These are phyloP conservation scores for Polydrusus cervinus DNA, from an alignment of 2,888 invertebrate species.

Conservation along the genomic window DNA sequence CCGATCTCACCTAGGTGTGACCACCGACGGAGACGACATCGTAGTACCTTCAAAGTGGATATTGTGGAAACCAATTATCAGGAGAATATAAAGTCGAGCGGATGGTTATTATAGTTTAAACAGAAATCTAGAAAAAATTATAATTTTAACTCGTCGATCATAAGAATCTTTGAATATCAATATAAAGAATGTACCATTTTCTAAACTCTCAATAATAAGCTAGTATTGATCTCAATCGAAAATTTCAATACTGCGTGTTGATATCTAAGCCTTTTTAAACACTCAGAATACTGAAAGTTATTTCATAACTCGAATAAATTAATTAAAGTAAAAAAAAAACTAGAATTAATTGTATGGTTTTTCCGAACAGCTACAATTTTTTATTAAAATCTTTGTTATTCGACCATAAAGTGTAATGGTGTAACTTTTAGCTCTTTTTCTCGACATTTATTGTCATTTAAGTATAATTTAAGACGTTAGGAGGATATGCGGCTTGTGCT, in stretches of 20 bases:
- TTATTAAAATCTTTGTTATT: not conserved
- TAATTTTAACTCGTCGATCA: too few relatives aligned
- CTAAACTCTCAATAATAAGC: too few relatives aligned
- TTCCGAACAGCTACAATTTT: not conserved
- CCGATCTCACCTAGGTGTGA: conserved; percentile 16
- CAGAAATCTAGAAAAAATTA: too few relatives aligned
- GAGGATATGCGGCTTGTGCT: not conserved
- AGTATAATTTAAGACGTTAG: not conserved
- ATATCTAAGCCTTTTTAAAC: too few relatives aligned
- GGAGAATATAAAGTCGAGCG: not conserved
- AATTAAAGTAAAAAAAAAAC: conserved; percentile 1
- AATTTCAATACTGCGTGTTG: too few relatives aligned
- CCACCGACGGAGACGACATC: not conserved
- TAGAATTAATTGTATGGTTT: conserved; percentile 1
- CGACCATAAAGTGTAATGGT: not conserved
- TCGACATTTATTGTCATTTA: not conserved
- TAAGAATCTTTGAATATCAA: too few relatives aligned
- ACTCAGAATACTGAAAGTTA: not conserved
- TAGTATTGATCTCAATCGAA: too few relatives aligned
- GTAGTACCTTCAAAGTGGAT: conserved; percentile 12
- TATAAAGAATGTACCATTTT: too few relatives aligned
- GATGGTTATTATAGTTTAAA: too few relatives aligned
- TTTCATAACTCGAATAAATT: not conserved
- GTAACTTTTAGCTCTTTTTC: not conserved
- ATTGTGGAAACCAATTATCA: conserved; percentile 22